Evolutionary conservation across 2,888 invertebrate genomes (phyloP).

Genomic region (Prenolepis imparis): DNA sequence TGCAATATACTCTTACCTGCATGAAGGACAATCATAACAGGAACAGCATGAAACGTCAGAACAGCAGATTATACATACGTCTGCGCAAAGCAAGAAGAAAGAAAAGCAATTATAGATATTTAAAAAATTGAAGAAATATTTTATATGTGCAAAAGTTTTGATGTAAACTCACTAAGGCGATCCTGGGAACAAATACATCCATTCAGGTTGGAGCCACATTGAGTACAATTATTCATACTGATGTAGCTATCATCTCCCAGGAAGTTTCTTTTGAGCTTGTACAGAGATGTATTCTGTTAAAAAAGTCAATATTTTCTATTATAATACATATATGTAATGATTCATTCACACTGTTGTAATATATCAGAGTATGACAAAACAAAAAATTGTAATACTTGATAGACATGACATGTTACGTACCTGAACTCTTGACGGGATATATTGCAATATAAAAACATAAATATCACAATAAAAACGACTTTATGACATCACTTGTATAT

Average conservation of each 20-base stretch:
- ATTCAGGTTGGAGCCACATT: not conserved
- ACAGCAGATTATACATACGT: constrained; percentile 10
- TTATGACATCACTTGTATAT: constrained; percentile 23
- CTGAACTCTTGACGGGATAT: not conserved
- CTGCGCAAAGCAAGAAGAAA: not conserved
- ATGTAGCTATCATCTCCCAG: not conserved
- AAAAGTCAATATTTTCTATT: not conserved
- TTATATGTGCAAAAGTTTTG: not conserved
- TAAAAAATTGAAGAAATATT: not conserved
- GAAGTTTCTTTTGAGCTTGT: not conserved
- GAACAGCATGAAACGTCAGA: not conserved
- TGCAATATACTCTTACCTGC: constrained; percentile 52
- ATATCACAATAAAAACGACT: constrained; percentile 6
- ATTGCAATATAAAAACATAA: constrained; percentile 9
- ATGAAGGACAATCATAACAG: not conserved
- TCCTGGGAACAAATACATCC: not conserved
- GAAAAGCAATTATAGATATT: not conserved
- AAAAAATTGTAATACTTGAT: not conserved
- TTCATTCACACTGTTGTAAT: not conserved
- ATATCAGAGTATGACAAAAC: not conserved
- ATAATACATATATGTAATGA: not conserved
- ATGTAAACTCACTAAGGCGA: not conserved
- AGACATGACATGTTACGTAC: not conserved
- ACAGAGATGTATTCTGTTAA: not conserved
- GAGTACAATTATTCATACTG: not conserved